phyloP scores from a whole-genome alignment of 1,140 invertebrate species.

The Dolichoris vasculosae region DNA sequence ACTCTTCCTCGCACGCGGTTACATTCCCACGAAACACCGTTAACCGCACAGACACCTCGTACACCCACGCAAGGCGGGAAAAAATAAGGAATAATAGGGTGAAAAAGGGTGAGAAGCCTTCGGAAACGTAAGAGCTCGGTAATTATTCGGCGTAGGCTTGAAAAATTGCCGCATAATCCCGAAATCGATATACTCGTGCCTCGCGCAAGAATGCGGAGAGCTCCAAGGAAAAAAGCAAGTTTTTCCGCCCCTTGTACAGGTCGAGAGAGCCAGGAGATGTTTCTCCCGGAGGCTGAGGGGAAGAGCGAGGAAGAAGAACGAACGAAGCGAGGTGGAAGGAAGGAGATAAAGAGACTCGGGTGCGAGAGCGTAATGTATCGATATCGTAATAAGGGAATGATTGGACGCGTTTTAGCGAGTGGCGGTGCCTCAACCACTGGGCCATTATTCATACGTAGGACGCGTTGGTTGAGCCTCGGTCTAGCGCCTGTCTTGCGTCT shows the following conservation, averaged over 20 bases:
- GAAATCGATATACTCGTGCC: conserved; percentile 60
- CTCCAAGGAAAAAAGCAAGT: neutral
- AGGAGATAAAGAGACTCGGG: conserved; percentile 33
- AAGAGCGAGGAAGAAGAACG: too few relatives aligned
- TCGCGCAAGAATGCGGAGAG: too few relatives aligned
- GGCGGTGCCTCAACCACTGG: conserved; percentile 54
- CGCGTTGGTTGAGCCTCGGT: conserved; percentile 50
- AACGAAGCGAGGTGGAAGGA: neutral
- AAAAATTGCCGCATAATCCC: conserved; percentile 73
- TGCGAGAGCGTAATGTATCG: conserved; percentile 71
- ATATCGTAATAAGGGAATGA: conserved; percentile 73
- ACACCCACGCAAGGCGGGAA: conserved; percentile 6
- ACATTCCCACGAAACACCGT: conserved; percentile 51
- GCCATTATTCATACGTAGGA: conserved; percentile 64
- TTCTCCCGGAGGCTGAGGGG: conserved; percentile 1
- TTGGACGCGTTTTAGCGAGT: conserved; percentile 66
- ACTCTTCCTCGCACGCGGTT: neutral
- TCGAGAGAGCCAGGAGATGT: neutral
- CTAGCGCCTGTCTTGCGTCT: conserved; percentile 20
- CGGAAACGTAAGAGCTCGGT: conserved; percentile 59
- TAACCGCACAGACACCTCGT: conserved; percentile 50
- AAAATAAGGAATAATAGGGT: neutral
- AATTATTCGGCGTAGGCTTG: conserved; percentile 71
- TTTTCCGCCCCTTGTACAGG: neutral
- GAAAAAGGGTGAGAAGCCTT: conserved; percentile 30